These are phyloP conservation scores for Athrips mouffetella DNA, from an alignment of 2,888 invertebrate species.

Conservation along the genomic window DNA sequence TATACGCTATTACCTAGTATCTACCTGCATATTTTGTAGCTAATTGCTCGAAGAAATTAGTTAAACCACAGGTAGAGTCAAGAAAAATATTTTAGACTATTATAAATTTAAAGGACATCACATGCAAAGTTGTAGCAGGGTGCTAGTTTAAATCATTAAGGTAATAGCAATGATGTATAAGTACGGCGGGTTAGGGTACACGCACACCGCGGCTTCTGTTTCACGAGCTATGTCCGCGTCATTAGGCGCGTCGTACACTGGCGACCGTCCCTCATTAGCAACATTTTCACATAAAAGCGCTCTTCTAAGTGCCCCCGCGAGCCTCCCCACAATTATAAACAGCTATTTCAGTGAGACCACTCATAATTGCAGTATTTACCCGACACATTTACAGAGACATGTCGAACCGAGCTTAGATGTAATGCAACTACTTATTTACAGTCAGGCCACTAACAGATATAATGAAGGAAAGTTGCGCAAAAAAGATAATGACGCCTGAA, in stretches of 20 bases:
- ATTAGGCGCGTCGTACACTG: slow-evolving; percentile 55
- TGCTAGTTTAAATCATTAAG: slow-evolving; percentile 9
- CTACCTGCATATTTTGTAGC: too few relatives aligned
- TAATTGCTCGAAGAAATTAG: too few relatives aligned
- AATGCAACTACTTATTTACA: slow-evolving; percentile 11
- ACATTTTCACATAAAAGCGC: slow-evolving; percentile 68
- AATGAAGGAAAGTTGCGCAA: slow-evolving; percentile 12
- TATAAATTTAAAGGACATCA: not conserved
- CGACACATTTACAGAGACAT: slow-evolving; percentile 61
- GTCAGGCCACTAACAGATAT: slow-evolving; percentile 8
- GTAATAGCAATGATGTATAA: slow-evolving; percentile 10
- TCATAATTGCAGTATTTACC: slow-evolving; percentile 66
- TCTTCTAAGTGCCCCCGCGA: slow-evolving; percentile 53
- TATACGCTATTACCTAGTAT: too few relatives aligned
- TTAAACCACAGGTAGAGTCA: too few relatives aligned
- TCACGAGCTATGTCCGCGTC: slow-evolving; percentile 57
- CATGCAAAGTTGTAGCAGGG: not conserved
- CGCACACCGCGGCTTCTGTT: slow-evolving; percentile 31
- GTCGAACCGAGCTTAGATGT: slow-evolving; percentile 45
- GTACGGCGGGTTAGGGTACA: slow-evolving; percentile 2
- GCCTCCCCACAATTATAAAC: slow-evolving; percentile 61
- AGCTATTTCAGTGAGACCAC: slow-evolving; percentile 66
- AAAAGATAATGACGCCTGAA: slow-evolving; percentile 34
- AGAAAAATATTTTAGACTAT: too few relatives aligned
- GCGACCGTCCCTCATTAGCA: slow-evolving; percentile 54